Percentiles rank a stretch among this genome's conserved stretches.
These are phyloP conservation scores for Coregonus sp. DNA, from an alignment of 2,797 vertebrate species.

Conservation along the genomic window DNA sequence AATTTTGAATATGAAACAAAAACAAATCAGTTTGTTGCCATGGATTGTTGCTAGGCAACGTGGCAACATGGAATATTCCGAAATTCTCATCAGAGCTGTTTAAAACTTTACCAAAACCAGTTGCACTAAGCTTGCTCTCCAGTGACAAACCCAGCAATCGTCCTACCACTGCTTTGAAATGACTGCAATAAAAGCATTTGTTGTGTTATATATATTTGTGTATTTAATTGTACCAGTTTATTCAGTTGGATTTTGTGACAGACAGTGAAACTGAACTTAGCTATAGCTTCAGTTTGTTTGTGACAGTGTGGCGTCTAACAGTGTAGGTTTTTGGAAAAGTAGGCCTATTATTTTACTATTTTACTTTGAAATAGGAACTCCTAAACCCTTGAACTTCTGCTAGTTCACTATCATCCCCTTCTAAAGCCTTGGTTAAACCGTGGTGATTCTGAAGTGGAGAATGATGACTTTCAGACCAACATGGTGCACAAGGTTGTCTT, in stretches of 20 bases:
- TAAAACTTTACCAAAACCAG: too few species aligned
- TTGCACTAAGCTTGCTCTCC: too few species aligned
- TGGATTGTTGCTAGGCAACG: not conserved
- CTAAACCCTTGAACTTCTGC: not conserved
- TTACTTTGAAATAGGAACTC: not conserved
- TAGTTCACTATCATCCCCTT: not conserved
- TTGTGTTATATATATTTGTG: too few species aligned
- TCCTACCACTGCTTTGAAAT: too few species aligned
- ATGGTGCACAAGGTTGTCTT: constrained; percentile 51
- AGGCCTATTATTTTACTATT: not conserved
- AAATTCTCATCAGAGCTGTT: too few species aligned
- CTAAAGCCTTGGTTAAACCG: not conserved
- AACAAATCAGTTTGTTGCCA: not conserved
- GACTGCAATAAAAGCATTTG: too few species aligned
- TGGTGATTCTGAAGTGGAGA: not conserved
- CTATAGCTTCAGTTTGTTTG: too few species aligned
- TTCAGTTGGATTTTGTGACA: too few species aligned
- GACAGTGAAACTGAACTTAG: too few species aligned
- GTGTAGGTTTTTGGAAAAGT: not conserved
- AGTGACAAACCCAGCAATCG: too few species aligned
- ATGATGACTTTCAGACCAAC: not conserved
- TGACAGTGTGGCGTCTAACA: too few species aligned
- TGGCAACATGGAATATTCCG: not conserved
- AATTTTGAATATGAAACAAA: not conserved
- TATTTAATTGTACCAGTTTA: too few species aligned